Evolutionary conservation across 1,140 invertebrate genomes (phyloP), one percentile per base, ranked within the genome.

Genomic region (Marisa cornuarietis): DNA sequence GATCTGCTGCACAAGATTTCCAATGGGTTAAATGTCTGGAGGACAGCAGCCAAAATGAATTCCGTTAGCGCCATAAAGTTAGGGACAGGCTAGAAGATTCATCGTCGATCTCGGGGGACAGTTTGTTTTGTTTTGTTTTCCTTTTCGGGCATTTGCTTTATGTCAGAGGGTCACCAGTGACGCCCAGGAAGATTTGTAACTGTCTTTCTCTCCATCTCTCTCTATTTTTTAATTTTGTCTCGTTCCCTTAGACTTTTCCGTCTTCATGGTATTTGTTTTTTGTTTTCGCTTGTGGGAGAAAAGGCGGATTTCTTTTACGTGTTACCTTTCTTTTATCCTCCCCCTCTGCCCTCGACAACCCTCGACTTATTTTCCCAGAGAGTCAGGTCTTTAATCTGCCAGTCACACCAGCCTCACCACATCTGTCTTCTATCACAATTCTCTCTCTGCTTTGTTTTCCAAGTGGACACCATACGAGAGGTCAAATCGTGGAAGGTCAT

Each of bases 11-110:
- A 49, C 11, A 14, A 22, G 51, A 49, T 20, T 31, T 52, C 49
- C 69, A 51, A 22, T 22, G n/a, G 66, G 13, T 11, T 68, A 16
- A 68, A 42, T 42, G 11, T 13, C 66, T 26, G 66, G 11, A 68
- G 13, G 13, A 68, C 11, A 51, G 69, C 69, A 71, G 69, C 69
- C 18, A 72, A 49, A 72, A 52, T 72, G 71, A n/a, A 51, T 52
- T 52, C 24, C 31, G 42, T 54, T 49, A 11, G 20, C n/a, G 66
- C 20, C 20, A 20, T 49, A 51, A 72, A 24, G 42, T n/a, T 26
- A n/a, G 49, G 22, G 24, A 51, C 54, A 20, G n/a, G 10, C 22
- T 22, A 11, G 20, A 54, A 52, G 71, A 72, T 54, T 54, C 13
- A 52, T 52, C 71, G 71, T 52, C 42, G 49, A 52, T 20, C 18